These are phyloP conservation scores for Andrena fulva DNA, from an alignment of 2,888 invertebrate species.

Conservation along the genomic window DNA sequence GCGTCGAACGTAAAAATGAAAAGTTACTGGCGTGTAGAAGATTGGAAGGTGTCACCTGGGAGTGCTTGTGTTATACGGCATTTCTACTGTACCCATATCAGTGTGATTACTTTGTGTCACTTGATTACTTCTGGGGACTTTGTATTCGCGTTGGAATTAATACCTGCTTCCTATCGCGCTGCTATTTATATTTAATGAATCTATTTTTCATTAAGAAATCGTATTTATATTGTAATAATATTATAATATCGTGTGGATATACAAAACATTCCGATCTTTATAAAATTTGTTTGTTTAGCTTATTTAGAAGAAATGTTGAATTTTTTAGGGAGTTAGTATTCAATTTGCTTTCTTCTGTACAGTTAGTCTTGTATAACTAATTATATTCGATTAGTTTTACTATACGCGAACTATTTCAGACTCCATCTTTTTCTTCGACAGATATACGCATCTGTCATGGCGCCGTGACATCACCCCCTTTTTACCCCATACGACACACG, in stretches of 20 bases:
- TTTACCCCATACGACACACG: slow-evolving; percentile 67
- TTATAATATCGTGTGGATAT: too few relatives aligned
- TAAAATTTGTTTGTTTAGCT: too few relatives aligned
- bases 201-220: too few relatives aligned
- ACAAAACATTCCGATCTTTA: too few relatives aligned
- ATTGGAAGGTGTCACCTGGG: not conserved
- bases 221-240: too few relatives aligned
- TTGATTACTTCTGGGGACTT: too few relatives aligned
- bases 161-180: too few relatives aligned
- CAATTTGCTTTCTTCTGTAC: not conserved
- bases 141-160: too few relatives aligned
- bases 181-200: too few relatives aligned
- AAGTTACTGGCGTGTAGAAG: not conserved
- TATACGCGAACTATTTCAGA: slow-evolving; percentile 39
- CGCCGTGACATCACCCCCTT: slow-evolving; percentile 71
- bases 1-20: not conserved
- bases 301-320: too few relatives aligned
- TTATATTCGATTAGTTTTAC: slow-evolving; percentile 25
- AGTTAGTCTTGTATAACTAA: not conserved
- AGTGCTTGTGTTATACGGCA: not conserved
- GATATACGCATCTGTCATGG: slow-evolving; percentile 76
- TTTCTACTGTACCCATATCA: too few relatives aligned
- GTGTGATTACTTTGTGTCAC: too few relatives aligned
- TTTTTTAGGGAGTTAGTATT: not conserved
- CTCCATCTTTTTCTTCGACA: slow-evolving; percentile 71